phyloP scores from a whole-genome alignment of 2,888 invertebrate species.

The Holacanthella duospinosa region DNA sequence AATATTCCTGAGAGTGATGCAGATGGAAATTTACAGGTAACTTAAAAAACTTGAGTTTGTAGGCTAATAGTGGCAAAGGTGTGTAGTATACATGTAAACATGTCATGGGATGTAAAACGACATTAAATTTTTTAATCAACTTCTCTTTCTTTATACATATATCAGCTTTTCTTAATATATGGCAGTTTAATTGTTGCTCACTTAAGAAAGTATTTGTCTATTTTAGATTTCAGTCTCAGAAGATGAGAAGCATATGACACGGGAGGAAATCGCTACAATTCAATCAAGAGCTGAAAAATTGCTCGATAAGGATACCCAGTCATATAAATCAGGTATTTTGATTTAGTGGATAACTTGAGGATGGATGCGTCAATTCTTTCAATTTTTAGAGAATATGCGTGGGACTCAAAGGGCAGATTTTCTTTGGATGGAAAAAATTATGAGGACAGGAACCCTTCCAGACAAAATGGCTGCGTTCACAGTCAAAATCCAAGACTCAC shows the following conservation, averaged over 20 bases:
- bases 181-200: background rate
- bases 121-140: no score
- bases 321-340: constrained; percentile 26
- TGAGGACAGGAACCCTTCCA: constrained; percentile 67
- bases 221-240: background rate
- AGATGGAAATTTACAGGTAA: background rate
- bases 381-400: background rate
- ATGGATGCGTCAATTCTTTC: background rate
- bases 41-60: no score
- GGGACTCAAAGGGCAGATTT: constrained; percentile 48
- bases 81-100: no score
- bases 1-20: background rate
- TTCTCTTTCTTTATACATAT: no score
- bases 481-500: constrained; percentile 68
- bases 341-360: no score
- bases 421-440: constrained; percentile 66
- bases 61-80: no score
- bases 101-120: no score
- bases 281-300: constrained; percentile 16
- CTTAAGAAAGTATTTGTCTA: background rate
- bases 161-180: no score
- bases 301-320: constrained; percentile 18
- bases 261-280: constrained; percentile 15
- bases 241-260: constrained; percentile 14
- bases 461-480: constrained; percentile 79